A percentile compares a stretch with the other conserved stretches of the same genome.
Evolutionary conservation across 2,888 invertebrate genomes (phyloP).

Genomic region (Agrochola litura): DNA sequence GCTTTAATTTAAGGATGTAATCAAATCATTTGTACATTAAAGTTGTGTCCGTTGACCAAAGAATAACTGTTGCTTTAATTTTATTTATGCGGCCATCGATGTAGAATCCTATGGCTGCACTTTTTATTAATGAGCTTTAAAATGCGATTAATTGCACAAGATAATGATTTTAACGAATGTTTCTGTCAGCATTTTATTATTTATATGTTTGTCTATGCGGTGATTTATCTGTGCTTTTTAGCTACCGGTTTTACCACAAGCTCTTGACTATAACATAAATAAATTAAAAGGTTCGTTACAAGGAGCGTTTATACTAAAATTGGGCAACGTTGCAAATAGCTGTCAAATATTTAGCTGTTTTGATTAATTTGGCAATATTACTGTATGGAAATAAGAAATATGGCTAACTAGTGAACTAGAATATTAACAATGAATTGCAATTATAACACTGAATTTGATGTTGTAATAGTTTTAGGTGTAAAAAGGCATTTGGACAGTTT

Average conservation of each 20-base stretch:
- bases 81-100: slow-evolving; percentile 13
- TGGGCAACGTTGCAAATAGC: too few relatives aligned
- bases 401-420: too few relatives aligned
- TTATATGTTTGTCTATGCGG: background rate
- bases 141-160: slow-evolving; percentile 24
- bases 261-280: background rate
- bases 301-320: too few relatives aligned
- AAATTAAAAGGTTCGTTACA: background rate
- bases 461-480: too few relatives aligned
- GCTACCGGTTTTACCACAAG: background rate
- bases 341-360: too few relatives aligned
- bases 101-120: background rate
- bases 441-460: too few relatives aligned
- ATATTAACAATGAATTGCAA: too few relatives aligned
- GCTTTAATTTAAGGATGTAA: slow-evolving; percentile 27
- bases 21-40: slow-evolving; percentile 13
- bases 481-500: too few relatives aligned
- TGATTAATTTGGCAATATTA: too few relatives aligned
- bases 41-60: background rate
- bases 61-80: slow-evolving; percentile 4
- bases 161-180: slow-evolving; percentile 15
- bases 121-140: slow-evolving; percentile 18
- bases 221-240: background rate
- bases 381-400: too few relatives aligned
- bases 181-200: slow-evolving; percentile 5